Conservation (phyloP, 2,113 vertebrate species). For the Hippocampus comes region DNA sequence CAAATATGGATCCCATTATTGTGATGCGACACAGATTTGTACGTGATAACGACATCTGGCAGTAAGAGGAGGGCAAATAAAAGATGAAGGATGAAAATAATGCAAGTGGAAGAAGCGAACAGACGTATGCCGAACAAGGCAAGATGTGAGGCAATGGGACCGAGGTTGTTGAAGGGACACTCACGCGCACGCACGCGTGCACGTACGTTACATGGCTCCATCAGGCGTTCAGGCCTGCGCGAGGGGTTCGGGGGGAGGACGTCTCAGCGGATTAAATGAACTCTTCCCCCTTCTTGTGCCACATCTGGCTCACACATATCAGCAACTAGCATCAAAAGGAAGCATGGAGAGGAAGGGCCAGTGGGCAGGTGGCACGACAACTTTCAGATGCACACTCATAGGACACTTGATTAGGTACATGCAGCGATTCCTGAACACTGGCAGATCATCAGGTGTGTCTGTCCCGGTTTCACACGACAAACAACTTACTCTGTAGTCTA, state of each 20-base stretch:
- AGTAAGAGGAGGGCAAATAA: neutral
- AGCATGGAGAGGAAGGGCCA: slow-evolving; percentile 25
- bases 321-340: slow-evolving; percentile 56
- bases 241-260: slow-evolving; percentile 25
- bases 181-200: neutral
- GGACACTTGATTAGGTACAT: neutral
- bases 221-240: slow-evolving; percentile 12
- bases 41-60: slow-evolving; percentile 11
- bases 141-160: neutral
- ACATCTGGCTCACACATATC: slow-evolving; percentile 66
- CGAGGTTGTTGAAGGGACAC: neutral
- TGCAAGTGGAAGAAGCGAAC: neutral
- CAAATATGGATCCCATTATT: slow-evolving; percentile 2
- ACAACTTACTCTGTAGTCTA: no score
- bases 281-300: slow-evolving; percentile 38
- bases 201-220: neutral
- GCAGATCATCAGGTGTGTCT: no score
- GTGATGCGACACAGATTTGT: neutral
- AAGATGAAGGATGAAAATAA: slow-evolving; percentile 8
- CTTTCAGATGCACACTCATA: slow-evolving; percentile 14
- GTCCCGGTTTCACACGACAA: no score
- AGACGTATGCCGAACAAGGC: neutral
- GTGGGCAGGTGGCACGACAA: slow-evolving; percentile 20
- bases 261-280: slow-evolving; percentile 51
- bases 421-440: neutral